Base-by-base conservation (phyloP, 2,797 vertebrate species). In the Podarcis siculus region DNA sequence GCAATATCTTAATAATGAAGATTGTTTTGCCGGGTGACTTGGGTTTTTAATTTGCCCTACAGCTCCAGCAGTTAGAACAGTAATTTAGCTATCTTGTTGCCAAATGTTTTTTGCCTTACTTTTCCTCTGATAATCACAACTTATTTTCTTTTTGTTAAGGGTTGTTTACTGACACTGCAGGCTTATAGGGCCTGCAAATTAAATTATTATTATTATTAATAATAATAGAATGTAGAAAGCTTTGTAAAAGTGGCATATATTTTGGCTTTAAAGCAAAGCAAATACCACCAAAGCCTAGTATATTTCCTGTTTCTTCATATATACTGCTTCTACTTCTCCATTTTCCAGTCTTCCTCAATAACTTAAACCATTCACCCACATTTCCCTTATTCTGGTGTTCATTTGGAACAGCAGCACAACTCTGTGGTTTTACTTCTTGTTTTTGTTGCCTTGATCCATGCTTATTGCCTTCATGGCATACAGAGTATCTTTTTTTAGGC, bases 381-480 rank as follows among this genome's bases (percentile, higher is more conserved):
- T 90, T 92, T 80, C 87, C 67, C 81, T 91, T 90, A 88, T 42
- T 77, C 66, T 83, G 25, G 78, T 71, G 64, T 58, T 90, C 67
- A 72, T 73, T 90, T 0, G 85, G 91, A 93, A 79, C 85, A 82
- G 81, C 90, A 81, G 91, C 80, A 71, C 17, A 35, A 61, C n/a
- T 17, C 21, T 9, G 3, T 23, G 55, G 86, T 80, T 76, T 87
- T 5, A 0, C 58, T 69, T 91, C 90, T 92, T 35, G n/a, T 77
- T 91, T 91, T 67, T 91, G 79, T 23, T 85, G 84, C 92, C 87
- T 87, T 86, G 49, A 94, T 87, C 92, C 25, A 87, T 85, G 1
- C 21, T 37, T 91, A 87, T 89, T 81, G 5, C 1, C 8, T 87
- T 94, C 83, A 58, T 10, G 67, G 27, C 4, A 27, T 71, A 81